A percentile compares a stretch with the other conserved stretches of the same genome.
These are phyloP conservation scores for Choloepus didactylus DNA, from an alignment of 2,797 vertebrate species.

Conservation along the genomic window DNA sequence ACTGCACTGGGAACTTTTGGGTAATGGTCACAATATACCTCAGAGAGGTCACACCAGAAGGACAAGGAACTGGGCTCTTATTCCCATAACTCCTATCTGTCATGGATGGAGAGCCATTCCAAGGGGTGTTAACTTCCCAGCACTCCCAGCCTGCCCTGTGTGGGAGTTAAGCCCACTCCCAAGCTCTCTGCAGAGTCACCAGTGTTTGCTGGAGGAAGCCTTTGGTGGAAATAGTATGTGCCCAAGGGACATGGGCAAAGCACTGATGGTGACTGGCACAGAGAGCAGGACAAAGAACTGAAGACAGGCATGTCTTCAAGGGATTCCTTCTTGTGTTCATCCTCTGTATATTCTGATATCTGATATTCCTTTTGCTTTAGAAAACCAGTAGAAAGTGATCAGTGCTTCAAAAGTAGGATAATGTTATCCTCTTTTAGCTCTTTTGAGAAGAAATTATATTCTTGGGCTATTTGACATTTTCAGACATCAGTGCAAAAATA, in stretches of 20 bases:
- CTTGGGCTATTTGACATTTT: neutral
- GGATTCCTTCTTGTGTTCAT: neutral
- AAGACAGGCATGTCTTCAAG: neutral
- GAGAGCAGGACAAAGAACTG: neutral
- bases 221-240: neutral
- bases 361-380: neutral
- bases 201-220: neutral
- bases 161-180: neutral
- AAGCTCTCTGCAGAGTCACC: neutral
- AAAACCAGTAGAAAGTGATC: neutral
- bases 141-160: neutral
- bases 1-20: no score
- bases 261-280: neutral
- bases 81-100: neutral
- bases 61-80: neutral
- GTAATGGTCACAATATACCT: neutral
- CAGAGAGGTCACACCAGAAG: neutral
- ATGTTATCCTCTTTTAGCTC: neutral
- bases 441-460: slow-evolving; percentile 16
- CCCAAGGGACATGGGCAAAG: neutral
- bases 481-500: neutral
- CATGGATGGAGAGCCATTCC: neutral
- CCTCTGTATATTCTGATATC: neutral
- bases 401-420: neutral
- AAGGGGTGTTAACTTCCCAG: neutral